Evolutionary conservation across 2,113 vertebrate species (phyloP).

Genomic region (Paradoxurus hermaphroditus): DNA sequence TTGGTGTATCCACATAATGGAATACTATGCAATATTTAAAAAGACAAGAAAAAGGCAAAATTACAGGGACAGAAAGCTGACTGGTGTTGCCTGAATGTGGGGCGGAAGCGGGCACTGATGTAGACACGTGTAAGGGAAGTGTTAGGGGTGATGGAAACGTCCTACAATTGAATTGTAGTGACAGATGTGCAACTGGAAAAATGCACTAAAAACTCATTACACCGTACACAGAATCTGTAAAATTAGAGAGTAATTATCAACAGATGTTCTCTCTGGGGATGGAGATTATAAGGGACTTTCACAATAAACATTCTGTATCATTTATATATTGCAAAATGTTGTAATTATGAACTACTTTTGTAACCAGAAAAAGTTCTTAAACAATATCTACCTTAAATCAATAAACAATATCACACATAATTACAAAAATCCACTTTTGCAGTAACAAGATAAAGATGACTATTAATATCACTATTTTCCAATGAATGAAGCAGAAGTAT

Average conservation of each 20-base stretch:
- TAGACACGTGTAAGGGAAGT: not conserved
- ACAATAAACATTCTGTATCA: not conserved
- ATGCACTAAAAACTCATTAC: not conserved
- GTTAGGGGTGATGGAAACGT: not conserved
- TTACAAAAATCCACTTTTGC: not conserved
- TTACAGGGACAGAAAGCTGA: not conserved
- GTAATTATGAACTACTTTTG: not conserved
- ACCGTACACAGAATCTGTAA: not conserved
- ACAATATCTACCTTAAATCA: not conserved
- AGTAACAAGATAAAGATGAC: not conserved
- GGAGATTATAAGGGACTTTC: not conserved
- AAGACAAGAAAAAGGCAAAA: not conserved
- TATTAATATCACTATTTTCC: not conserved
- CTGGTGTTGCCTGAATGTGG: not conserved
- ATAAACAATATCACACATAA: not conserved
- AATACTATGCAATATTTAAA: not conserved
- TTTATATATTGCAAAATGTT: not conserved
- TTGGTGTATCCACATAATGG: not conserved
- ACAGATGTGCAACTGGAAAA: not conserved
- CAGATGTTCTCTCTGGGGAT: not conserved
- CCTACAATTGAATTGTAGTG: not conserved
- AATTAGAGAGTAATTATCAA: not conserved
- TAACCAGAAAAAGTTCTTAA: not conserved
- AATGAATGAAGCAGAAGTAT: not conserved
- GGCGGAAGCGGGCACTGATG: rapidly evolving